phyloP scores from a whole-genome alignment of 2,797 vertebrate genomes.

The Trachops cirrhosus region DNA sequence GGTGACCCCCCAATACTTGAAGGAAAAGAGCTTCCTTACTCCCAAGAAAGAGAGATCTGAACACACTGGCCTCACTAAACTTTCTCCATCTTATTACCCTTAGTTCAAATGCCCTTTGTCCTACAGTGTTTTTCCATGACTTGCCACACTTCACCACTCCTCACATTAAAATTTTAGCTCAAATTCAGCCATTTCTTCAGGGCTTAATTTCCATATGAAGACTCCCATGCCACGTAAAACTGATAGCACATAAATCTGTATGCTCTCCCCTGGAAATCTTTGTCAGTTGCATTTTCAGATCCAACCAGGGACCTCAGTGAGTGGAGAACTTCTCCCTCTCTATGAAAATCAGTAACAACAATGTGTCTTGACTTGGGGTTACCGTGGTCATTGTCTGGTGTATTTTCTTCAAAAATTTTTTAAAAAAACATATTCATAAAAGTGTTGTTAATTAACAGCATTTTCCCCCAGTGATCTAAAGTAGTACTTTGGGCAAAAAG shows the following conservation, averaged over 20 bases:
- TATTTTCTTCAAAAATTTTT: not conserved
- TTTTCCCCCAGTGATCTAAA: not conserved
- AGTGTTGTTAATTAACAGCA: not conserved
- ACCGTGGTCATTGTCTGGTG: too few species aligned
- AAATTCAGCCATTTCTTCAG: not conserved
- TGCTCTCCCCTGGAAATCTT: not conserved
- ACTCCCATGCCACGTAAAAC: not conserved
- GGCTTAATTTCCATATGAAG: not conserved
- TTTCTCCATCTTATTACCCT: not conserved
- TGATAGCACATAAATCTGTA: not conserved
- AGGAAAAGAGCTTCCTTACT: not conserved
- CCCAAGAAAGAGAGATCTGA: not conserved
- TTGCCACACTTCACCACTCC: not conserved
- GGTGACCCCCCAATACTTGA: not conserved
- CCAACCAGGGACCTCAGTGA: not conserved
- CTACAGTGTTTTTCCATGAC: too few species aligned
- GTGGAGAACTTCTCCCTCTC: not conserved
- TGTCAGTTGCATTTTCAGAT: not conserved
- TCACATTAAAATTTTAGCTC: not conserved
- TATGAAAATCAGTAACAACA: not conserved
- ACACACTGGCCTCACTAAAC: too few species aligned
- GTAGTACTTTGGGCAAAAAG: not conserved
- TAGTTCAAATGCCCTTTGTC: not conserved
- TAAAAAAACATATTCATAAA: not conserved
- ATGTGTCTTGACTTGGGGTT: not conserved